Evolutionary conservation across 2,797 vertebrate species (phyloP).

Genomic region (Parauchenoglanis ngamensis): DNA sequence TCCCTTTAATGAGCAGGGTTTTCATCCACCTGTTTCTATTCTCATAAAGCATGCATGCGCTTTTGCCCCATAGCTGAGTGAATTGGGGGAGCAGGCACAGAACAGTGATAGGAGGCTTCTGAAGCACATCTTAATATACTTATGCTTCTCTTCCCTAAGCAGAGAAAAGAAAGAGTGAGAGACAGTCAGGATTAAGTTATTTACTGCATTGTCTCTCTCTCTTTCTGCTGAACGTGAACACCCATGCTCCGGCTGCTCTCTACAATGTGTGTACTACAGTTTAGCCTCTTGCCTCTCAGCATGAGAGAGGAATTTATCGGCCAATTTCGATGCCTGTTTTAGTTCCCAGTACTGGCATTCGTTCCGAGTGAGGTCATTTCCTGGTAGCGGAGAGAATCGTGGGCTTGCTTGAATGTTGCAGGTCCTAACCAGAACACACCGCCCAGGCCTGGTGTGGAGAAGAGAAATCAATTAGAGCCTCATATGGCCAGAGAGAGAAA

Average conservation of each 20-base stretch:
- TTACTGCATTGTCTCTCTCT: neutral
- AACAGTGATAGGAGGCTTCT: constrained; percentile 16
- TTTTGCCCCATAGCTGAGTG: neutral
- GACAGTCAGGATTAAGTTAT: constrained; percentile 2
- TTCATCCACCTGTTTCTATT: constrained; percentile 35
- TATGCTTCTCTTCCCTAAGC: neutral
- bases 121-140: constrained; percentile 21
- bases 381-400: constrained; percentile 10
- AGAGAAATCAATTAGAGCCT: constrained; percentile 38
- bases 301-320: constrained; percentile 3
- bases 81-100: neutral
- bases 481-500: constrained; percentile 20
- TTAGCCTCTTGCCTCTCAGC: constrained; percentile 11
- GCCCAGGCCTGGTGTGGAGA: constrained; percentile 4
- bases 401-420: constrained; percentile 11
- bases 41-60: neutral
- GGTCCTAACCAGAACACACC: constrained; percentile 33
- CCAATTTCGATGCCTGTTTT: constrained; percentile 6
- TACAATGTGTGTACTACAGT: constrained; percentile 22
- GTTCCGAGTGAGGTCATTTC: constrained; percentile 27
- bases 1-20: constrained; percentile 18
- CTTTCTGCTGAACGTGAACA: neutral
- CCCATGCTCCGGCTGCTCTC: neutral
- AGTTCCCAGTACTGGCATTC: constrained; percentile 18
- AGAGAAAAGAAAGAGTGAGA: neutral